Evolutionary conservation across 2,888 invertebrate species (phyloP).

Genomic region (Nysson spinosus): DNA sequence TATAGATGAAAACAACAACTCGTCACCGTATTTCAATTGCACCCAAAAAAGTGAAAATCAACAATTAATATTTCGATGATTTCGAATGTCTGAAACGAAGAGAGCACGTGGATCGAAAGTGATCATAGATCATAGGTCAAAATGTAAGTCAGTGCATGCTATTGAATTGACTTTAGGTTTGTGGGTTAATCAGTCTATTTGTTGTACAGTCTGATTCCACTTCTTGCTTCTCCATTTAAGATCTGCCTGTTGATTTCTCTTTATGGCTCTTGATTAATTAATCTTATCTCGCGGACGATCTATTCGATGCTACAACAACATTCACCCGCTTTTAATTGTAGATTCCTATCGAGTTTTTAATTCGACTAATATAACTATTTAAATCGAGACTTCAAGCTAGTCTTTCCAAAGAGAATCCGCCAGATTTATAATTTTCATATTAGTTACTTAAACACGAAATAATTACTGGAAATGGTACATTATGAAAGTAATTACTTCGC

Average conservation of each 20-base stretch:
- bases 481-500: no score
- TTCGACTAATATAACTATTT: no score
- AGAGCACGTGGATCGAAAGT: slow-evolving; percentile 32
- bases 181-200: slow-evolving; percentile 47
- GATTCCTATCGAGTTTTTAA: not conserved
- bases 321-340: not conserved
- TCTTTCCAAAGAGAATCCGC: no score
- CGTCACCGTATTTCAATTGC: no score
- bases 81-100: not conserved
- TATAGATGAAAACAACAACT: no score
- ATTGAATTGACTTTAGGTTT: slow-evolving; percentile 23
- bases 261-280: slow-evolving; percentile 15
- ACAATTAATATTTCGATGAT: not conserved
- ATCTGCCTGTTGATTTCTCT: not conserved
- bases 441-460: no score
- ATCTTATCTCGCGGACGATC: slow-evolving; percentile 27
- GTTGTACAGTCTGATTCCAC: slow-evolving; percentile 24
- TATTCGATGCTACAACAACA: not conserved
- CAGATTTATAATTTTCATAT: no score
- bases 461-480: no score
- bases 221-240: not conserved
- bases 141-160: slow-evolving; percentile 35
- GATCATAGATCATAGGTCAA: slow-evolving; percentile 32
- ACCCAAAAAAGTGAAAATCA: not conserved
- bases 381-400: no score